phyloP scores from a whole-genome alignment of 2,113 vertebrate genomes.

The Sapayoa aenigma region DNA sequence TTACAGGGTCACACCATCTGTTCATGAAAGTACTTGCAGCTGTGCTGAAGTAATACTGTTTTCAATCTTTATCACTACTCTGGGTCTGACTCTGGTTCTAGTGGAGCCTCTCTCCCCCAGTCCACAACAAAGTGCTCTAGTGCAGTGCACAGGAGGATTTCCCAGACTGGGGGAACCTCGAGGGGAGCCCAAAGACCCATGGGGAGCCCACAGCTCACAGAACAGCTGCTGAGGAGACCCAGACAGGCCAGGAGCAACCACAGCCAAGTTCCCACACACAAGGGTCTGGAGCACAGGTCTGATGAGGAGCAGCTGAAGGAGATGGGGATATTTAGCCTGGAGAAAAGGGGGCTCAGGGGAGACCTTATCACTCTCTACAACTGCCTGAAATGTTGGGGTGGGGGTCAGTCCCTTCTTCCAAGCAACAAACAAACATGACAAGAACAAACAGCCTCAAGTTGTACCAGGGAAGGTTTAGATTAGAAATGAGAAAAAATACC shows the following conservation, averaged over 20 bases:
- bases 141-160: neutral
- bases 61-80: neutral
- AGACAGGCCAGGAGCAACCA: accelerated
- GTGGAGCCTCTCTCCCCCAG: neutral
- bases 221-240: too few relatives aligned
- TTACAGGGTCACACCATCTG: neutral
- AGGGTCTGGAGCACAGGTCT: neutral
- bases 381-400: neutral
- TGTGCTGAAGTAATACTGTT: neutral
- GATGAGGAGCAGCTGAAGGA: neutral
- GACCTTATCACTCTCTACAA: accelerated
- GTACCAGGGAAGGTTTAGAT: neutral
- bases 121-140: neutral
- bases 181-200: too few relatives aligned
- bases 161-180: neutral
- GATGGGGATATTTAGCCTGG: neutral
- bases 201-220: neutral
- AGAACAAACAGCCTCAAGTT: neutral
- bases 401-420: neutral
- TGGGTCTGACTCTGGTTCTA: neutral
- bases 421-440: accelerated
- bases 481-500: neutral
- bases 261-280: neutral
- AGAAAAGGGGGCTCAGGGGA: neutral
- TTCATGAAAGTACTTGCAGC: neutral